Conservation (phyloP, 2,797 vertebrate species). For the Tinamus major region DNA sequence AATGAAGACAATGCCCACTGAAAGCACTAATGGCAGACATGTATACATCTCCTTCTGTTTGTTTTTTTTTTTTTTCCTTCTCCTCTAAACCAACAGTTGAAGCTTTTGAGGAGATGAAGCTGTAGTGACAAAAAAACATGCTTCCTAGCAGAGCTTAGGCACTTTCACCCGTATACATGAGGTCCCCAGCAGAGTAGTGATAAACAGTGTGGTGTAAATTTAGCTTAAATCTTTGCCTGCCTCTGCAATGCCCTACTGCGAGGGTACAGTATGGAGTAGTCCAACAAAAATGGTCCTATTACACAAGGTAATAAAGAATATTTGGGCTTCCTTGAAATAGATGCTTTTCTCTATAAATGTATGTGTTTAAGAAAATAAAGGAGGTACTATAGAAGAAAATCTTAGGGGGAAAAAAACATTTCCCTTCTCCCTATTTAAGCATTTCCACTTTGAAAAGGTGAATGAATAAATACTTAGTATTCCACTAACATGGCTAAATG, state of each 20-base stretch:
- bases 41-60: rapidly evolving
- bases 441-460: neutral
- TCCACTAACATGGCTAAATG: neutral
- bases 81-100: neutral
- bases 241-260: neutral
- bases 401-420: rapidly evolving
- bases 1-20: neutral
- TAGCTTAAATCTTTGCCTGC: neutral
- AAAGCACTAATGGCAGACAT: neutral
- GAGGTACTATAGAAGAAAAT: neutral
- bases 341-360: neutral
- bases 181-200: neutral
- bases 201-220: neutral
- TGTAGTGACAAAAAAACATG: neutral
- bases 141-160: neutral
- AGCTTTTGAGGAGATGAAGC: neutral
- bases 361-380: neutral
- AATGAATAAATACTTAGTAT: neutral
- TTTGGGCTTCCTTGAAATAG: neutral
- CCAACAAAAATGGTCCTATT: neutral
- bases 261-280: neutral
- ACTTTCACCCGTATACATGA: neutral
- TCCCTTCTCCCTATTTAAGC: neutral
- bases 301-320: neutral
- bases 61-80: neutral